Conservation (phyloP, 2,113 vertebrate genomes). For the Cryptotis parvus region DNA sequence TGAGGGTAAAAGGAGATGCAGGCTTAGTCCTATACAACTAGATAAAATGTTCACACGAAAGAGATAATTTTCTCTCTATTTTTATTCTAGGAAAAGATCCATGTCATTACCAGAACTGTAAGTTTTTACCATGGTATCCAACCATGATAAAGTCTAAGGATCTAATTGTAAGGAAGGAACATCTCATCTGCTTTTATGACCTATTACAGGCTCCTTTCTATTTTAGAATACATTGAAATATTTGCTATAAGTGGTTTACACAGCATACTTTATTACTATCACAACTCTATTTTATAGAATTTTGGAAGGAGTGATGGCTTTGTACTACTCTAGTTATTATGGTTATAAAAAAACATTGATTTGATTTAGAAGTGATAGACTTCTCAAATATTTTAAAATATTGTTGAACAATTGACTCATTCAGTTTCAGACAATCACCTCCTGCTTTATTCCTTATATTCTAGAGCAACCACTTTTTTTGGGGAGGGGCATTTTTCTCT, state of each 20-base stretch:
- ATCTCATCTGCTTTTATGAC: conserved; percentile 30
- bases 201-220: neutral
- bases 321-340: neutral
- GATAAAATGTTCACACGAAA: neutral
- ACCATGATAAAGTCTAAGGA: neutral
- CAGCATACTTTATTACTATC: neutral
- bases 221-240: conserved; percentile 46
- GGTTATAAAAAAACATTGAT: conserved; percentile 70
- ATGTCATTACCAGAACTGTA: conserved; percentile 53
- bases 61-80: neutral
- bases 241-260: neutral
- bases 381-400: conserved; percentile 64
- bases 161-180: conserved; percentile 25
- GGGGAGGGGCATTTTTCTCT: conserved; percentile 68
- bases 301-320: neutral
- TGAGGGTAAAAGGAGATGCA: conserved; percentile 45
- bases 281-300: too few species aligned
- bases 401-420: conserved; percentile 65
- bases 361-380: conserved; percentile 46
- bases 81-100: conserved; percentile 15
- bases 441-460: conserved; percentile 49
- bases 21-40: neutral
- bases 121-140: conserved; percentile 3
- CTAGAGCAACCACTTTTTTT: conserved; percentile 36
- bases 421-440: conserved; percentile 60